These are phyloP conservation scores for Drosophila bifasciata DNA, from an alignment of 1,140 invertebrate species.

Conservation along the genomic window DNA sequence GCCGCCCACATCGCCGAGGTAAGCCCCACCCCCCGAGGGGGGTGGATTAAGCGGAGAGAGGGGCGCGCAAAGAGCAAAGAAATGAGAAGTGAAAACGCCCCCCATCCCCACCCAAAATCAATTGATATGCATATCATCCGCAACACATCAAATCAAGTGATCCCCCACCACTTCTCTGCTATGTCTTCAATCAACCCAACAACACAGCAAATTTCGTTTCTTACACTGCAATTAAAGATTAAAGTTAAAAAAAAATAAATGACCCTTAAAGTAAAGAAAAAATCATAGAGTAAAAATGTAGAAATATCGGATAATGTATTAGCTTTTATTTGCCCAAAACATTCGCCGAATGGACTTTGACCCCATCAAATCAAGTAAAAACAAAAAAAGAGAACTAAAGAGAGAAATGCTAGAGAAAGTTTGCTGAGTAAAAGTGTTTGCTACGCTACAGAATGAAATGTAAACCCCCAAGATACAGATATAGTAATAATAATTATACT, in stretches of 20 bases:
- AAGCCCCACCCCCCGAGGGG: constrained; percentile 50
- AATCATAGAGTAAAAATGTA: constrained; percentile 40
- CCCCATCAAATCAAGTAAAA: constrained; percentile 50
- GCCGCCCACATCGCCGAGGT: constrained; percentile 77
- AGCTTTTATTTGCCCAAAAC: constrained; percentile 33
- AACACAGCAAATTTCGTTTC: constrained; percentile 1
- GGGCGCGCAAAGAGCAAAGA: constrained; percentile 59
- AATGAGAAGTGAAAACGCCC: constrained; percentile 48
- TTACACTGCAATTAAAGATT: constrained; percentile 1
- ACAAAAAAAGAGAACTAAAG: constrained; percentile 5
- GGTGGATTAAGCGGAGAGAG: constrained; percentile 29
- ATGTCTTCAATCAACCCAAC: constrained; percentile 73
- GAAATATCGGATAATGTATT: constrained; percentile 16
- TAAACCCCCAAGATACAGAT: too few relatives aligned
- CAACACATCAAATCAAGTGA: constrained; percentile 39
- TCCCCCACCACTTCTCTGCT: constrained; percentile 68
- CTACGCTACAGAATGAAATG: constrained; percentile 48
- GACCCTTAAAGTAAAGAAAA: constrained; percentile 60
- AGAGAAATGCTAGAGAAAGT: constrained; percentile 16
- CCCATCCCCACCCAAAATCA: constrained; percentile 20
- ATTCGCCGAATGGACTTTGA: constrained; percentile 54
- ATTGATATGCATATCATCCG: constrained; percentile 72
- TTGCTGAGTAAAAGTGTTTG: constrained; percentile 66
- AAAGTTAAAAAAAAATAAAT: constrained; percentile 40
- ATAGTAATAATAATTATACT: background rate